Conservation (phyloP, 2,113 vertebrate species). For the Bufo bufo region DNA sequence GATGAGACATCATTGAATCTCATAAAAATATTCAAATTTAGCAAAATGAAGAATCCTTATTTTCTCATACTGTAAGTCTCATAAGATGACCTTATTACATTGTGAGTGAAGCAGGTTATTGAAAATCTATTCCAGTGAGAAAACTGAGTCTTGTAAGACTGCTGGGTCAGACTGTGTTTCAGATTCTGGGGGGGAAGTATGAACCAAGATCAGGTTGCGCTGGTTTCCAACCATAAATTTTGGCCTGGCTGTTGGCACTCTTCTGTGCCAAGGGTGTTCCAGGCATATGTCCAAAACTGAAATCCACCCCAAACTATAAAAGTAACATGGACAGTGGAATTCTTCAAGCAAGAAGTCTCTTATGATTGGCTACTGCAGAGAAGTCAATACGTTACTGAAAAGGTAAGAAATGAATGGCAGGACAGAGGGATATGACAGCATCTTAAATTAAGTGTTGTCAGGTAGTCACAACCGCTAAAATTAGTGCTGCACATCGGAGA, state of each 20-base stretch:
- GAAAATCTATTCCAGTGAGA: constrained; percentile 24
- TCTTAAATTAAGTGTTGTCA: not conserved
- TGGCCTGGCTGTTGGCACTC: constrained; percentile 37
- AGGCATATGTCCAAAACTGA: constrained; percentile 40
- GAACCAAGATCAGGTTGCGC: constrained; percentile 48
- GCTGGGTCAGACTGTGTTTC: constrained; percentile 39
- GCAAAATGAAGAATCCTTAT: not conserved
- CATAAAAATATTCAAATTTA: not conserved
- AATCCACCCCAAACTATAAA: constrained; percentile 39
- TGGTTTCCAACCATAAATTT: constrained; percentile 54
- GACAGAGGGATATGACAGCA: not conserved
- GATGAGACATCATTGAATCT: not conserved
- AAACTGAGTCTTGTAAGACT: constrained; percentile 18
- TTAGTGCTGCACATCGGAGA: not conserved
- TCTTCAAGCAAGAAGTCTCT: not conserved
- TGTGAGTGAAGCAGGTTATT: not conserved
- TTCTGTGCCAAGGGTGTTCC: constrained; percentile 46
- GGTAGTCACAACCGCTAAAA: not conserved
- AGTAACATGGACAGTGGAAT: constrained; percentile 2
- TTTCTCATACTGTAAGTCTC: not conserved
- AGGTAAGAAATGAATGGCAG: not conserved
- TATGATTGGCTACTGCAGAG: not conserved
- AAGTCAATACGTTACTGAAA: not conserved
- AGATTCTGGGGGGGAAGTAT: constrained; percentile 29
- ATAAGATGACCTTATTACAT: not conserved